Base-by-base conservation (phyloP, 2,888 invertebrate genomes). In the Tuberolachnus salignus region DNA sequence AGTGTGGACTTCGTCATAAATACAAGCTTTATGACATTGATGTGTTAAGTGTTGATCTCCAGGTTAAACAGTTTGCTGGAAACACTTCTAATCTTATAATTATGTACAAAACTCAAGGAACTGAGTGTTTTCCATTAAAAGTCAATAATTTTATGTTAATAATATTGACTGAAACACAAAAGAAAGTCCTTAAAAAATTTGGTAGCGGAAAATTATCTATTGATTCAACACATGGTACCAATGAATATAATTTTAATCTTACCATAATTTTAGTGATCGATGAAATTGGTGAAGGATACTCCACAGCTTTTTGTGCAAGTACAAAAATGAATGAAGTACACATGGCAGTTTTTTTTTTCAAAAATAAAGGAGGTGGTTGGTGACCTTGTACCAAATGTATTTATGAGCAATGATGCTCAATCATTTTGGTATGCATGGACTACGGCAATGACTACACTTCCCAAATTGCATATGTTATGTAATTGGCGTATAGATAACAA, bases 141-240 rank as follows among this genome's bases (percentile, higher is more conserved):
- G n/a, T n/a, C n/a, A n/a, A n/a, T n/a, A n/a, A n/a, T n/a, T n/a
- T n/a, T n/a, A n/a, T n/a, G n/a, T n/a, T n/a, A n/a, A n/a, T n/a
- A n/a, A 83, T 83, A 11, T 83, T 84, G 83, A 83, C 82, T 55
- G 70, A 80, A 61, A 82, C 80, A 16, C 84, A 84, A 74, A 53
- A 72, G 19, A 80, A 81, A 23, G 81, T 83, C 26, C 66, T 84
- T 67, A 75, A 82, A 80, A 83, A 82, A 80, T 83, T 82, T 72
- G 82, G 83, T 21, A 81, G 83, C 70, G 81, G 80, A 69, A 71
- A 42, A 19, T 81, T 84, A 26, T 84, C 83, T 80, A 73, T 84
- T 82, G 81, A 84, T 83, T 81, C 82, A 46, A 83, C 83, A 10
- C 82, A 83, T 72, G 83, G 83, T 3, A 34, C 81, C 0, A 83